Evolutionary conservation across 2,888 invertebrate genomes (phyloP).

Genomic region (Dorcus hopei): DNA sequence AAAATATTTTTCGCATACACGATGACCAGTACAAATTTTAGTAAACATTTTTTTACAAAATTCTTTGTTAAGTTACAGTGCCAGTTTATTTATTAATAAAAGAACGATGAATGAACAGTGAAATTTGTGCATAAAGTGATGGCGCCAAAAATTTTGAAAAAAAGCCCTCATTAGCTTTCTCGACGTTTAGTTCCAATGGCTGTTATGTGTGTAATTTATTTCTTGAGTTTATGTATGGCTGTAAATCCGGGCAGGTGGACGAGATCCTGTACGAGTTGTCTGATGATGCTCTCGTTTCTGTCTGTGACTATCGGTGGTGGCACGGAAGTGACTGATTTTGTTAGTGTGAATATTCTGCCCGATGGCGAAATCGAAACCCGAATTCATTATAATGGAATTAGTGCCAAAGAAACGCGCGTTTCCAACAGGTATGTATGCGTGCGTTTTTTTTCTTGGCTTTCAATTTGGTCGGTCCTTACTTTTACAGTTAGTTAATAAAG

Average conservation of each 20-base stretch:
- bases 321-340: conserved; percentile 56
- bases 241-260: not conserved
- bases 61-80: too few species aligned
- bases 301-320: conserved; percentile 4
- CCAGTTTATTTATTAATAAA: too few species aligned
- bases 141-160: too few species aligned
- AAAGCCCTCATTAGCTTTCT: too few species aligned
- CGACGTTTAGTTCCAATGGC: too few species aligned
- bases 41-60: too few species aligned
- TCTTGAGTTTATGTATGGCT: not conserved
- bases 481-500: not conserved
- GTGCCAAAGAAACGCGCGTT: conserved; percentile 66
- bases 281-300: conserved; percentile 1
- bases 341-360: conserved; percentile 61
- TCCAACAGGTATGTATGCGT: conserved; percentile 53
- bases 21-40: too few species aligned
- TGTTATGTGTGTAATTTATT: too few species aligned
- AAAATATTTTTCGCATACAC: too few species aligned
- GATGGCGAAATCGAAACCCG: conserved; percentile 71
- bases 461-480: not conserved
- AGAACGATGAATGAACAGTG: too few species aligned
- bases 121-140: too few species aligned
- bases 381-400: conserved; percentile 61
- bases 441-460: not conserved
- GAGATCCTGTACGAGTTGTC: not conserved